A percentile compares a stretch with the other conserved stretches of the same genome.
These are phyloP conservation scores for Lathronympha strigana DNA, from an alignment of 2,888 invertebrate genomes.

Conservation along the genomic window DNA sequence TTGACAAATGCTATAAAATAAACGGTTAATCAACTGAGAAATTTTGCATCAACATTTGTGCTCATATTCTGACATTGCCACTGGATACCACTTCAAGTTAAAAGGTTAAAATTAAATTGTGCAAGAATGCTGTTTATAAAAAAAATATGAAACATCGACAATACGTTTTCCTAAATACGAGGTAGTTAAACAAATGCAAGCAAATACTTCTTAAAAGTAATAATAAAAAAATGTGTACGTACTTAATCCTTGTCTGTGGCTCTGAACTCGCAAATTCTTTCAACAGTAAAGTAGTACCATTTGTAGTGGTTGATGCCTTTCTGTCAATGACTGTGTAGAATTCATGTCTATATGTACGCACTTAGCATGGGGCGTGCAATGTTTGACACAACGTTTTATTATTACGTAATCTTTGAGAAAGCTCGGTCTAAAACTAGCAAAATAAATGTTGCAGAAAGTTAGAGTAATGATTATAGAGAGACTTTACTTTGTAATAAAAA, in stretches of 20 bases:
- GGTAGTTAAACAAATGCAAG: not conserved
- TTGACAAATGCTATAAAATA: too few relatives aligned
- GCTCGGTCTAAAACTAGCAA: not conserved
- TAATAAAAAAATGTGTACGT: too few relatives aligned
- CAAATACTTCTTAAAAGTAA: not conserved
- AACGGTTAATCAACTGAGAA: too few relatives aligned
- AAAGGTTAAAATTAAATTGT: constrained; percentile 2
- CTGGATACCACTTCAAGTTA: not conserved
- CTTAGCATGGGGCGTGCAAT: constrained; percentile 28
- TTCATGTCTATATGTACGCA: constrained; percentile 38
- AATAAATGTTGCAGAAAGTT: not conserved
- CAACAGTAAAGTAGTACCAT: constrained; percentile 31
- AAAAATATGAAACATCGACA: not conserved
- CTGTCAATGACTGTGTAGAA: constrained; percentile 40
- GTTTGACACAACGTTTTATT: constrained; percentile 11
- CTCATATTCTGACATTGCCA: not conserved
- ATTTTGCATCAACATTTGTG: not conserved
- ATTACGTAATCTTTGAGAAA: not conserved
- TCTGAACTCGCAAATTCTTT: constrained; percentile 26
- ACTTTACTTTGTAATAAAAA: not conserved
- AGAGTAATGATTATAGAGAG: not conserved
- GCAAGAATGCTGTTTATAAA: too few relatives aligned
- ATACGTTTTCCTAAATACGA: not conserved
- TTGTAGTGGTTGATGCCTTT: constrained; percentile 37
- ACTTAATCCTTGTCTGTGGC: constrained; percentile 12